Base-by-base conservation (phyloP, 2,113 vertebrate species). In the Cyphomyrus discorhynchus region DNA sequence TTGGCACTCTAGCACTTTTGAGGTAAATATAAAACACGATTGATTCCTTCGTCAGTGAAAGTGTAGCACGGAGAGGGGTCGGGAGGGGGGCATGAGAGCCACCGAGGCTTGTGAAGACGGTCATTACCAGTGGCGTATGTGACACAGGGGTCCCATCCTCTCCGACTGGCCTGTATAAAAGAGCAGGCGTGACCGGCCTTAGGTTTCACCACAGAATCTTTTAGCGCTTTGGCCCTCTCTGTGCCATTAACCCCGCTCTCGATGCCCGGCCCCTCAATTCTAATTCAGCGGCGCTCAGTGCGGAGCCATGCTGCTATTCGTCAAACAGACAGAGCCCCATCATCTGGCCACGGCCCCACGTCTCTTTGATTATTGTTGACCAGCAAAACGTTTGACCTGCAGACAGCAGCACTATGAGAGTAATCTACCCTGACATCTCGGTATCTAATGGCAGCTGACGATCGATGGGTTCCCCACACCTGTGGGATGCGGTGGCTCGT, bases 301-400 rank as follows among this genome's bases (percentile, higher is more conserved):
- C n/a, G 10, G 62, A 62, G 7, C 52, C 86, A 27, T 39, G 49
- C 49, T 47, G 21, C 66, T 17, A 84, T 84, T 84, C 90, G 91
- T 93, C 90, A 93, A 91, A 89, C 91, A 90, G 90, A 92, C 91
- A 27, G 89, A 90, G 90, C 89, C 92, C 84, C 91, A 92, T 93
- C 92, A 92, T 93, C 89, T 77, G 49, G 31, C 58, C 47, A 27
- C 47, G 58, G 47, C 88, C 35, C 62, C 74, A 89, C 89, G 91
- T 92, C 93, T 91, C 90, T 93, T 91, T 93, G 91, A 93, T 93
- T 93, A 92, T 92, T 93, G 92, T 92, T 93, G 92, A 92, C 92
- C 92, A 93, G 91, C 90, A 91, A 91, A 93, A 93, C 90, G 90
- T 92, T 93, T 93, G 92, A 93, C 93, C 92, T 92, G 92, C 92